Conservation (phyloP, 2,797 vertebrate genomes). For the Silurus lanzhouensis region DNA sequence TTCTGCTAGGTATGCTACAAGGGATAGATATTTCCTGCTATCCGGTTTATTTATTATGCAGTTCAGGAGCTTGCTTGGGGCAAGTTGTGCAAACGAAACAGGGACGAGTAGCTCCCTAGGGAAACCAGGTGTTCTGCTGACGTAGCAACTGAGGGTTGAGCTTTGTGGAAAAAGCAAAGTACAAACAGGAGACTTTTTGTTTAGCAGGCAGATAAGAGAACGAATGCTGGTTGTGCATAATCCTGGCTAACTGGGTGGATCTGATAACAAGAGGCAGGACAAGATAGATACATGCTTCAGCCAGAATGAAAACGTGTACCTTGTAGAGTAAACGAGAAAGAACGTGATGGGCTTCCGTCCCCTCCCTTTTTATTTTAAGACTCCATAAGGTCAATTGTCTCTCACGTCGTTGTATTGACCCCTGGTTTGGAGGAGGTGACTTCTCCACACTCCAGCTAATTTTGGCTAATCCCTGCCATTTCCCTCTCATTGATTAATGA, state of each 20-base stretch:
- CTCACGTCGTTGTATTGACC: conserved; percentile 69
- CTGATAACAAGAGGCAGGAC: conserved; percentile 1
- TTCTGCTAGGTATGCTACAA: background rate
- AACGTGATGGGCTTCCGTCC: conserved; percentile 40
- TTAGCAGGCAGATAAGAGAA: background rate
- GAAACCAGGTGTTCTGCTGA: conserved; percentile 57
- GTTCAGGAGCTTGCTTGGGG: background rate
- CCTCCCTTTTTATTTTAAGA: conserved; percentile 26
- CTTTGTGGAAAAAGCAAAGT: conserved; percentile 1
- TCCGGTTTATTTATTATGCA: background rate
- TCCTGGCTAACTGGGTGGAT: background rate
- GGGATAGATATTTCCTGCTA: background rate
- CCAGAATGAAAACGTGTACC: background rate
- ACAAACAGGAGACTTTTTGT: conserved; percentile 14
- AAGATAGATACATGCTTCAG: conserved; percentile 34
- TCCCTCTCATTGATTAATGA: conserved; percentile 79
- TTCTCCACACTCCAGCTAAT: conserved; percentile 74
- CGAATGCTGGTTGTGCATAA: conserved; percentile 2
- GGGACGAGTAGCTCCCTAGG: conserved; percentile 56
- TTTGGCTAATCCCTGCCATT: conserved; percentile 78
- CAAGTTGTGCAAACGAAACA: background rate
- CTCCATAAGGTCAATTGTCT: conserved; percentile 60
- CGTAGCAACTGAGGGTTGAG: conserved; percentile 42
- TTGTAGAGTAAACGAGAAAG: background rate
- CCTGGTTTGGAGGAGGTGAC: conserved; percentile 64